phyloP scores from a whole-genome alignment of 37 sponge, comb jelly and placozoan species.

The Crambe crambe region DNA sequence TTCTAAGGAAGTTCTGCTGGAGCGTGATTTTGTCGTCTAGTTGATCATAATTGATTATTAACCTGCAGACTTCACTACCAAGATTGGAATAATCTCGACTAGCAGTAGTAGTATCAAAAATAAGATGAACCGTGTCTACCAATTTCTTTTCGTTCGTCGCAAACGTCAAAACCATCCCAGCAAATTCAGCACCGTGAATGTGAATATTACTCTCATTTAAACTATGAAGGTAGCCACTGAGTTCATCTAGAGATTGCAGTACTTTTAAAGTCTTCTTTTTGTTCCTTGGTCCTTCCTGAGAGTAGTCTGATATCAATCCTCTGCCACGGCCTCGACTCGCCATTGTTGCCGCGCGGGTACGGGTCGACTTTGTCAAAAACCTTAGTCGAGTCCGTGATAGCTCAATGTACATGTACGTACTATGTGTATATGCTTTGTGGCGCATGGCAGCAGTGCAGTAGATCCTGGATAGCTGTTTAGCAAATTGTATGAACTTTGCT shows the following conservation, averaged over 20 bases:
- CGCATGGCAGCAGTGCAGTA: too few relatives aligned
- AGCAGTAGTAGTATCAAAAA: conserved; percentile 45
- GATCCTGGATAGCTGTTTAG: too few relatives aligned
- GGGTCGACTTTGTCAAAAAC: too few relatives aligned
- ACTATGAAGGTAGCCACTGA: conserved; percentile 13
- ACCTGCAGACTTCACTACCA: conserved; percentile 56
- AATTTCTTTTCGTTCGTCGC: conserved; percentile 21
- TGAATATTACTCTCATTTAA: conserved; percentile 41
- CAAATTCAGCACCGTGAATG: conserved; percentile 53
- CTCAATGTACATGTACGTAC: too few relatives aligned
- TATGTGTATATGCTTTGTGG: too few relatives aligned
- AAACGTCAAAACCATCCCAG: conserved; percentile 59
- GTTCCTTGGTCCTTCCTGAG: not conserved
- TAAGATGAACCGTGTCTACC: conserved; percentile 33
- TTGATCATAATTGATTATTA: conserved; percentile 13
- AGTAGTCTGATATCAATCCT: too few relatives aligned
- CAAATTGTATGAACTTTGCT: too few relatives aligned
- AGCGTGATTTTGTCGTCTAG: not conserved
- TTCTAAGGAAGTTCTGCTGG: conserved; percentile 23
- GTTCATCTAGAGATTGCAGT: conserved; percentile 10
- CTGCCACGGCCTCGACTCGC: not conserved
- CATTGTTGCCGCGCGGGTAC: too few relatives aligned
- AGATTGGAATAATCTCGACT: conserved; percentile 34
- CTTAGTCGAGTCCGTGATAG: too few relatives aligned
- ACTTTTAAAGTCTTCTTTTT: not conserved